phyloP scores from a whole-genome alignment of 1,140 invertebrate genomes.

The Scaptomyza graminum region DNA sequence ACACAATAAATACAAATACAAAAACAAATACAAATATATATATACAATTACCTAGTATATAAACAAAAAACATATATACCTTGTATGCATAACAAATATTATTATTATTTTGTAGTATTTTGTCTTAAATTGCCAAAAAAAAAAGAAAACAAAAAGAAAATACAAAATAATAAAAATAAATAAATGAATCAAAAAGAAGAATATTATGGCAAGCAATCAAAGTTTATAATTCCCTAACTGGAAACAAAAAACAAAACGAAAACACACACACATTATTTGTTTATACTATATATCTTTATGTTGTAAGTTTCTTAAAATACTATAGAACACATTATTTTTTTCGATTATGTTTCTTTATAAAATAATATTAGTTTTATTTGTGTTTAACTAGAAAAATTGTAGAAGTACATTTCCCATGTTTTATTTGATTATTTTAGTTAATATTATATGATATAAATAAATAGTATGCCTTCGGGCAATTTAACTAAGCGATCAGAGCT shows the following conservation, averaged over 20 bases:
- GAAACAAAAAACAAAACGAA: too few relatives aligned
- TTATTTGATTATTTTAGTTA: constrained; percentile 48
- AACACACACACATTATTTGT: constrained; percentile 3
- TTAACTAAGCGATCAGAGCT: constrained; percentile 36
- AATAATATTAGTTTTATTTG: constrained; percentile 26
- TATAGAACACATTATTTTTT: background rate
- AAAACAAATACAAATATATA: constrained; percentile 18
- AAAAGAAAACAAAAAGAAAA: background rate
- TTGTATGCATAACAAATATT: constrained; percentile 4
- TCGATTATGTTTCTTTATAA: constrained; percentile 6
- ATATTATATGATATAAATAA: constrained; percentile 20
- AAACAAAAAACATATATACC: background rate
- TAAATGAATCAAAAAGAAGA: background rate
- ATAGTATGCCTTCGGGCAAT: constrained; percentile 29
- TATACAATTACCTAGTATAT: constrained; percentile 16
- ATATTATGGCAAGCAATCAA: background rate
- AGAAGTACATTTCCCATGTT: constrained; percentile 19
- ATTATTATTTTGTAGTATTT: constrained; percentile 16
- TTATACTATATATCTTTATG: constrained; percentile 21
- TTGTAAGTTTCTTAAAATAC: constrained; percentile 6
- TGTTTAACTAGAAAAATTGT: constrained; percentile 53
- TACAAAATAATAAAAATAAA: background rate
- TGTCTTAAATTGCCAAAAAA: constrained; percentile 21
- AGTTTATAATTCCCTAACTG: background rate
- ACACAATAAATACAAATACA: constrained; percentile 13